Evolutionary conservation across 2,113 vertebrate genomes (phyloP).

Genomic region (Chaenocephalus aceratus): DNA sequence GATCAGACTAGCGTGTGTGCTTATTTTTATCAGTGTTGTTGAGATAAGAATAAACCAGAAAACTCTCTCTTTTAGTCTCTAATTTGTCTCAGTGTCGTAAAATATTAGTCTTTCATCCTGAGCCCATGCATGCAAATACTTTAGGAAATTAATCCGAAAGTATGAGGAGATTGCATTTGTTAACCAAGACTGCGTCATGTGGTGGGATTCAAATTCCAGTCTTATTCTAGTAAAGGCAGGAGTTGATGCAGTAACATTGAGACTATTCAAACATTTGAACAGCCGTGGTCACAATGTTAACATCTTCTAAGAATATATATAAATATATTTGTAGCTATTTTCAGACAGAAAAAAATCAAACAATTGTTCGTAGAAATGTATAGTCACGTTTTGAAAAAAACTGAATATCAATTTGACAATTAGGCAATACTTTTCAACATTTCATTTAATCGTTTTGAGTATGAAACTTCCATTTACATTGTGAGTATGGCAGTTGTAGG

Average conservation of each 20-base stretch:
- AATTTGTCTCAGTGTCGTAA: conserved; percentile 37
- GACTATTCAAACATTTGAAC: neutral
- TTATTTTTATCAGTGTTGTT: neutral
- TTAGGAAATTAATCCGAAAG: conserved; percentile 13
- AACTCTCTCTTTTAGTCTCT: neutral
- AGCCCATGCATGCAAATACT: conserved; percentile 20
- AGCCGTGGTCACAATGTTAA: neutral
- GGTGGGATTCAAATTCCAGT: neutral
- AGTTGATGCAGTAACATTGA: neutral
- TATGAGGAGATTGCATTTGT: neutral
- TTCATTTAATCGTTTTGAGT: neutral
- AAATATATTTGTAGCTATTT: neutral
- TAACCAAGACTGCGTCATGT: neutral
- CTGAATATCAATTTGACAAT: neutral
- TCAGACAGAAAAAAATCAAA: neutral
- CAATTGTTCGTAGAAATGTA: neutral
- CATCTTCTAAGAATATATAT: neutral
- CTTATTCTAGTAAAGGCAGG: neutral
- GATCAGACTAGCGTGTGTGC: conserved; percentile 4
- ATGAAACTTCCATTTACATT: conserved; percentile 17
- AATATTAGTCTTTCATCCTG: conserved; percentile 47
- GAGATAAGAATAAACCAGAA: conserved; percentile 36
- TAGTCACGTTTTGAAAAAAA: neutral
- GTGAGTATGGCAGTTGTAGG: conserved; percentile 3
- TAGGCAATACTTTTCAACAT: neutral